phyloP scores from a whole-genome alignment of 2,797 vertebrate species.

The Peromyscus melanophrys region DNA sequence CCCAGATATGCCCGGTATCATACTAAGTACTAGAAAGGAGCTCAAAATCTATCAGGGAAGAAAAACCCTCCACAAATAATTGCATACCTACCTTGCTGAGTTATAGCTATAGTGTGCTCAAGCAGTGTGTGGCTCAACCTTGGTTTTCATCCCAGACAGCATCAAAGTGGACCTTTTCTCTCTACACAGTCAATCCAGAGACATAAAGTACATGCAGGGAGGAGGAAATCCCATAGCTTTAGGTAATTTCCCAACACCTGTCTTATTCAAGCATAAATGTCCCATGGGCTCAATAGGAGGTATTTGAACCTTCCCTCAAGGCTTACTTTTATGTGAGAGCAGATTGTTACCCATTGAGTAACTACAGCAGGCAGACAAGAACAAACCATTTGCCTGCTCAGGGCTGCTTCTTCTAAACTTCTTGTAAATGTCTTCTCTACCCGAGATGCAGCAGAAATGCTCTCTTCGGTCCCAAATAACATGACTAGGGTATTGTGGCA shows the following conservation, averaged over 20 bases:
- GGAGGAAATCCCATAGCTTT: neutral
- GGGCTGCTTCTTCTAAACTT: conserved; percentile 49
- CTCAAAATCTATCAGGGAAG: neutral
- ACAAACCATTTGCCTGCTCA: conserved; percentile 19
- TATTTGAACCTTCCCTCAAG: conserved; percentile 65
- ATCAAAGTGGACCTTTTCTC: conserved; percentile 8
- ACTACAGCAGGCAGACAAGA: conserved; percentile 44
- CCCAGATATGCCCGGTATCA: neutral
- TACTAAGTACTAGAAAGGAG: neutral
- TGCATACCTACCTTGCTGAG: neutral
- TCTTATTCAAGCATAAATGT: conserved; percentile 64
- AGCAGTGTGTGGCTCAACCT: neutral
- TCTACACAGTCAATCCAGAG: conserved; percentile 30
- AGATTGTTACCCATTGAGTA: conserved; percentile 51
- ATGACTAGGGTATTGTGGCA: neutral
- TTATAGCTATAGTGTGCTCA: neutral
- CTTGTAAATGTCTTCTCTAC: conserved; percentile 50
- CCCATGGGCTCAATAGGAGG: conserved; percentile 1
- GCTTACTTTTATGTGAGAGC: conserved; percentile 69
- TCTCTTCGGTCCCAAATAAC: conserved; percentile 44
- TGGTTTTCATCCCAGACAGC: conserved; percentile 42
- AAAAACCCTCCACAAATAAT: conserved; percentile 16
- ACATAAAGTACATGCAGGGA: neutral
- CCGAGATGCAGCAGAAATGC: conserved; percentile 22
- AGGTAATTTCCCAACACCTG: conserved; percentile 58